Evolutionary conservation across 92 coral and sea anemone species (phyloP), one percentile per base, ranked within the genome.

Genomic region (Desmophyllum pertusum): DNA sequence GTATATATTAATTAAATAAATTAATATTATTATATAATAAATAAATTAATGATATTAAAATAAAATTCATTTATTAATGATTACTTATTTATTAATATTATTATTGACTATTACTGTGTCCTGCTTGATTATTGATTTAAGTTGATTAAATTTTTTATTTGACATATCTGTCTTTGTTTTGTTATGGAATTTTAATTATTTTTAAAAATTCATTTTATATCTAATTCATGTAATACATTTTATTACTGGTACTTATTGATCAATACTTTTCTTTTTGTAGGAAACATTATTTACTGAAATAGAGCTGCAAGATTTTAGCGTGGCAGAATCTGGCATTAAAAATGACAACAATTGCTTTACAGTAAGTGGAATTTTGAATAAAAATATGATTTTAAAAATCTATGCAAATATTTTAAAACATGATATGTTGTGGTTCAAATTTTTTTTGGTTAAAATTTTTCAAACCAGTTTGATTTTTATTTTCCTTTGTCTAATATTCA

Each of bases 281-380:
- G 98, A 95, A 78, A 92, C 95, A 2, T 78, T 97, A 83, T 97
- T 94, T 57, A 94, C 90, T 87, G 99, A 97, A 84, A 90, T 97
- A 45, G 98, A 97, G 62, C 89, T 97, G 46, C 98, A 89, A 85
- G 98, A 94, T 72, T 94, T 93, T 31, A 97, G 99, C 42, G 95
- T 97, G 70, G 99, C 99, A 52, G 98, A 91, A 78, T 90, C 94
- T 19, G 90, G 99, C 46, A 97, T 94, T 41, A 85, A 96, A 72
- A 95, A 94, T 93, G 94, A 89, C 23, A 94, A 95, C 75, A 95
- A 94, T 85, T 90, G 97, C 85, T 97, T 97, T 84, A 92, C 96
- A 55, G 99, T 97, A 41, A 91, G 98, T 83, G 37, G 33, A 31
- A 75, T n/a, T 62, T 71, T 71, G 3, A 66, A 62, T n/a, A n/a